Evolutionary conservation across 2,113 vertebrate species (phyloP).

Genomic region (Taurulus bubalis): DNA sequence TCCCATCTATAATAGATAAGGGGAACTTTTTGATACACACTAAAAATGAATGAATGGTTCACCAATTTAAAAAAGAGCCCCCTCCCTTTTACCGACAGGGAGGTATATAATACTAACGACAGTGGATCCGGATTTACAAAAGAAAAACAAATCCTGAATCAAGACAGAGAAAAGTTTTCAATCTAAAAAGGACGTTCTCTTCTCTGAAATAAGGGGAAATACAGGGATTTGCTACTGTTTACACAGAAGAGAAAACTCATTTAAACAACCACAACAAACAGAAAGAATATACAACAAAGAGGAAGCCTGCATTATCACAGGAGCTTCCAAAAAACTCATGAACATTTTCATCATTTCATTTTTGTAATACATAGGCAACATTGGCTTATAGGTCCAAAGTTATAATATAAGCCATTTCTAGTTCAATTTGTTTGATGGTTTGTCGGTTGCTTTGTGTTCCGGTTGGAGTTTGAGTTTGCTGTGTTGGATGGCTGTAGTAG

Average conservation of each 20-base stretch:
- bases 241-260: constrained; percentile 98
- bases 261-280: constrained; percentile 87
- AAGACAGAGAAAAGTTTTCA: constrained; percentile 83
- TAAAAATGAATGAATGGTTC: constrained; percentile 88
- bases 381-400: constrained; percentile 99
- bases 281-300: constrained; percentile 85
- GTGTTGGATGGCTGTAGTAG: constrained; percentile 90
- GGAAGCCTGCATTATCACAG: constrained; percentile 84
- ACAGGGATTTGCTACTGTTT: constrained; percentile 92
- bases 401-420: constrained; percentile 99
- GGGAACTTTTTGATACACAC: constrained; percentile 90
- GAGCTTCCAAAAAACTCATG: constrained; percentile 87
- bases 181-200: constrained; percentile 86
- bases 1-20: constrained; percentile 89
- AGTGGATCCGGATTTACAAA: constrained; percentile 88
- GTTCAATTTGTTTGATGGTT: constrained; percentile 91
- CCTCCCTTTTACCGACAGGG: constrained; percentile 80
- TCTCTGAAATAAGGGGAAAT: constrained; percentile 82
- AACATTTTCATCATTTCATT: constrained; percentile 90
- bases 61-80: constrained; percentile 86
- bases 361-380: constrained; percentile 99
- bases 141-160: constrained; percentile 86
- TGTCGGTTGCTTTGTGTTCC: constrained; percentile 88
- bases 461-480: constrained; percentile 84
- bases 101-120: constrained; percentile 85